Evolutionary conservation across 2,888 invertebrate species (phyloP).

Genomic region (Tuberolachnus salignus): DNA sequence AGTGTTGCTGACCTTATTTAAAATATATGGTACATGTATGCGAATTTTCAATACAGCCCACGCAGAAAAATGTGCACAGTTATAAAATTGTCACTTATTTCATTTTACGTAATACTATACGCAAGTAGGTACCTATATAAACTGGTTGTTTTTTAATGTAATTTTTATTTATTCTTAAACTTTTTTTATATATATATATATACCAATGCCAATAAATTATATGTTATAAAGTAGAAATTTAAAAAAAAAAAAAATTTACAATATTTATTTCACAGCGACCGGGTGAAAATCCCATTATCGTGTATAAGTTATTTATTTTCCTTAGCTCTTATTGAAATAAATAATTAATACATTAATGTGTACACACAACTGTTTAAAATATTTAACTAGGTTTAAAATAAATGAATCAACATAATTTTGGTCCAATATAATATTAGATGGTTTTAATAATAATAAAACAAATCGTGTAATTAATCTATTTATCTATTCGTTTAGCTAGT

Average conservation of each 20-base stretch:
- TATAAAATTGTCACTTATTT: conserved; percentile 6
- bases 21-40: background rate
- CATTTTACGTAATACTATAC: conserved; percentile 13
- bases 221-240: conserved; percentile 7
- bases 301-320: no score
- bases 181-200: conserved; percentile 9
- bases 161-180: background rate
- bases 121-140: background rate
- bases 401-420: no score
- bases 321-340: no score
- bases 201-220: conserved; percentile 1
- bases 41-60: conserved; percentile 20
- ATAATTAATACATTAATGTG: no score
- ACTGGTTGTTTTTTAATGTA: background rate
- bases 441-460: no score
- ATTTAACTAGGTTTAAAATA: no score
- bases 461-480: no score
- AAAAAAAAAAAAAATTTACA: background rate
- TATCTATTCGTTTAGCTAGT: no score
- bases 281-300: no score
- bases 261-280: no score
- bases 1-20: background rate
- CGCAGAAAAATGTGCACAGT: background rate
- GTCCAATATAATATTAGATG: no score
- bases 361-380: no score